These are phyloP conservation scores for Drosophila mojavensis DNA, from an alignment of 1,140 invertebrate genomes.

Conservation along the genomic window DNA sequence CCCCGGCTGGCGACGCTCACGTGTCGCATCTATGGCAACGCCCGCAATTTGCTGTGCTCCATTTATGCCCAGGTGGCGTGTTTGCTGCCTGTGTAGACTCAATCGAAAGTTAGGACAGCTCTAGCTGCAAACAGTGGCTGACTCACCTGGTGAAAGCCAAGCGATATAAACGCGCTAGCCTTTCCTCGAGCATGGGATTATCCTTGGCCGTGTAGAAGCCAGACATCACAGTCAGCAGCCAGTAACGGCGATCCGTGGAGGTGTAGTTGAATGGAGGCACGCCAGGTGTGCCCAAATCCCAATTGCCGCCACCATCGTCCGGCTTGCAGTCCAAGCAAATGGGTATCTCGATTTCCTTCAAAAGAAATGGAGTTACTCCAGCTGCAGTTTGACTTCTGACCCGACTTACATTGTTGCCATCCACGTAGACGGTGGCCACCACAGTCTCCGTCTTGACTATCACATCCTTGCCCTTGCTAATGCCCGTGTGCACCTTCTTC, in stretches of 20 bases:
- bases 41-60: conserved; percentile 77
- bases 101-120: conserved; percentile 9
- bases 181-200: conserved; percentile 85
- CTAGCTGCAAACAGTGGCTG: neutral
- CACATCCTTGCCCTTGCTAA: conserved; percentile 80
- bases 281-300: conserved; percentile 59
- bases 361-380: neutral
- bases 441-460: conserved; percentile 85
- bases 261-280: conserved; percentile 77
- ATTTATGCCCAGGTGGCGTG: conserved; percentile 88
- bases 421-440: conserved; percentile 87
- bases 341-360: conserved; percentile 80
- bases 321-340: conserved; percentile 78
- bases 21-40: conserved; percentile 52
- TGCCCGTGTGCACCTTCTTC: conserved; percentile 80
- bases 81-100: conserved; percentile 87
- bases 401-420: conserved; percentile 78
- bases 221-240: conserved; percentile 90
- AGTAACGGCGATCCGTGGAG: conserved; percentile 87
- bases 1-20: conserved; percentile 63
- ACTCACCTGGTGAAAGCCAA: conserved; percentile 87
- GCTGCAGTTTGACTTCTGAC: neutral
- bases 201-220: conserved; percentile 84
- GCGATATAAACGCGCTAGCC: conserved; percentile 87
- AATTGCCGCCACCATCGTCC: conserved; percentile 70